Percentiles rank a stretch among this genome's conserved stretches.
Evolutionary conservation across 2,797 vertebrate species (phyloP).

Genomic region (Danio tinwini): DNA sequence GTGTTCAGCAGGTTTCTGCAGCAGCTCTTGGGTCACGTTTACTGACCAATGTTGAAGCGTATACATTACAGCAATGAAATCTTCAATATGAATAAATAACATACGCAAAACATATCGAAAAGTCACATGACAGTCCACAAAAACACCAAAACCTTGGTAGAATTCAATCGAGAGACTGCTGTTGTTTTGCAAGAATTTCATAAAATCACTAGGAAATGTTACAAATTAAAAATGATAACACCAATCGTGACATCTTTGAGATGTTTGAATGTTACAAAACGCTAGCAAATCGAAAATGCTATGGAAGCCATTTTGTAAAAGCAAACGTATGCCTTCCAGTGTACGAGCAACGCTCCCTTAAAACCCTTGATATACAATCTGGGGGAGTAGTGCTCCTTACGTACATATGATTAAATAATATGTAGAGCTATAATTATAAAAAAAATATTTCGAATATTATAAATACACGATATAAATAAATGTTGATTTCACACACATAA

Average conservation of each 20-base stretch:
- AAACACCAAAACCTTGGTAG: constrained; percentile 37
- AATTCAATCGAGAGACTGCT: constrained; percentile 31
- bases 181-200: constrained; percentile 28
- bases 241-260: neutral
- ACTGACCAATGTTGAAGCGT: constrained; percentile 51
- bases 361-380: constrained; percentile 77
- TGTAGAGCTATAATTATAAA: constrained; percentile 70
- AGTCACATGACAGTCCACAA: constrained; percentile 42
- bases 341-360: constrained; percentile 70
- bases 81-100: constrained; percentile 42
- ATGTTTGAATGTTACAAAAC: constrained; percentile 38
- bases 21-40: constrained; percentile 48
- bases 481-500: constrained; percentile 15
- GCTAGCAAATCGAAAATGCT: constrained; percentile 17
- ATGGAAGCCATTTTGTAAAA: constrained; percentile 18
- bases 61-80: constrained; percentile 24
- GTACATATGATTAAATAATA: constrained; percentile 74
- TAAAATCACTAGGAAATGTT: constrained; percentile 13
- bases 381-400: constrained; percentile 84
- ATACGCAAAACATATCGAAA: constrained; percentile 17
- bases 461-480: constrained; percentile 56
- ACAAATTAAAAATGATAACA: constrained; percentile 10
- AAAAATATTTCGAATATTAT: constrained; percentile 65
- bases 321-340: constrained; percentile 52
- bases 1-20: constrained; percentile 74